phyloP scores from a whole-genome alignment of 1,140 invertebrate genomes.

The Tribolium castaneum region DNA sequence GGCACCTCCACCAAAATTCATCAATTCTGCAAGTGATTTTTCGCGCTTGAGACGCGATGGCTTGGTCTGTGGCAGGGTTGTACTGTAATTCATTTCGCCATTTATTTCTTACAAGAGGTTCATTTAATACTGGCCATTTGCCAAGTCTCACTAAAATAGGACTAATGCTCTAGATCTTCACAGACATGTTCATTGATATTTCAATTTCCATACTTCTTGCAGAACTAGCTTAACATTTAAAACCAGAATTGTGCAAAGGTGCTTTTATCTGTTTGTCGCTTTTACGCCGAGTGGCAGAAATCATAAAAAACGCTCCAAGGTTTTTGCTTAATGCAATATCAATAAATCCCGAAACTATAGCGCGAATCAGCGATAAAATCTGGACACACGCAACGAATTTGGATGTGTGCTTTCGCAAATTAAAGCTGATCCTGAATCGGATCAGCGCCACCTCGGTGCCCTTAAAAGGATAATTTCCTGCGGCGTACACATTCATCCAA shows the following conservation, averaged over 20 bases:
- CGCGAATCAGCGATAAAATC: background rate
- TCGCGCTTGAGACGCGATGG: background rate
- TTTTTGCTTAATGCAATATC: constrained; percentile 11
- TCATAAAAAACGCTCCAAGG: background rate
- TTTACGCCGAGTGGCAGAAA: background rate
- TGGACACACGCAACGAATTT: background rate
- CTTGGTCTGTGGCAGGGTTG: background rate
- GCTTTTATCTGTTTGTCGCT: too few relatives aligned
- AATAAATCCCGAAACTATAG: too few relatives aligned
- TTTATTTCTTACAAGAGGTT: constrained; percentile 27
- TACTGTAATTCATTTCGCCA: constrained; percentile 3
- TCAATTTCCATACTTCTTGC: background rate
- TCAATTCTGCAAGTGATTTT: background rate
- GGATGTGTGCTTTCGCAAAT: background rate
- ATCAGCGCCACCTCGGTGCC: background rate
- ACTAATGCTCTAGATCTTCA: constrained; percentile 31
- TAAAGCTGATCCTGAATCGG: background rate
- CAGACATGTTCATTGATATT: constrained; percentile 7
- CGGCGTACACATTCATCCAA: background rate
- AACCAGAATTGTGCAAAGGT: too few relatives aligned
- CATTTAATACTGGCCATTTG: constrained; percentile 15
- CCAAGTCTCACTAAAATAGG: constrained; percentile 19
- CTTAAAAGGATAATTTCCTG: constrained; percentile 11
- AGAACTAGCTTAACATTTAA: too few relatives aligned
- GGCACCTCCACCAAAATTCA: constrained; percentile 7